Conservation (phyloP, 2,888 invertebrate genomes). For the Aradus depressus region DNA sequence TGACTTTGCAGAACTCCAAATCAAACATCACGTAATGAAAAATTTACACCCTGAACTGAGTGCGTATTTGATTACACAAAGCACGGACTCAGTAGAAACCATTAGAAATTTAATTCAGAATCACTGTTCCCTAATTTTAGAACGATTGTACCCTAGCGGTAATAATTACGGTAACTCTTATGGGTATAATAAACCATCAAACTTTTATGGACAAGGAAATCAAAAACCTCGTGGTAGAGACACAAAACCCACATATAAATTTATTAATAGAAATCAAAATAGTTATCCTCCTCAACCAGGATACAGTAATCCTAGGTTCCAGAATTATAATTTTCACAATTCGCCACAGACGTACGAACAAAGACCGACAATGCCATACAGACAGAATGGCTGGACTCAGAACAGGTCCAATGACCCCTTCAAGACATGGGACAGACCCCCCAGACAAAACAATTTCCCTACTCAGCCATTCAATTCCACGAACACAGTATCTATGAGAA, state of each 20-base stretch:
- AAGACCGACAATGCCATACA: too few relatives aligned
- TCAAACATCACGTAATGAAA: background rate
- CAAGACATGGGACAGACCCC: background rate
- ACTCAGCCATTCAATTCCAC: background rate
- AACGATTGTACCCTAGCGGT: background rate
- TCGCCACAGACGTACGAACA: too few relatives aligned
- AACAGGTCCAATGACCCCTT: too few relatives aligned
- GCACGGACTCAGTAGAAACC: background rate
- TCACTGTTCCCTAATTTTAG: background rate
- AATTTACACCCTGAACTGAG: background rate
- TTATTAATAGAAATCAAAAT: background rate
- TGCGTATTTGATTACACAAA: background rate
- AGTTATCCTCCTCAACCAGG: too few relatives aligned
- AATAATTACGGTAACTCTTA: background rate
- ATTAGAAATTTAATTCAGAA: background rate
- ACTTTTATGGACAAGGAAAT: background rate
- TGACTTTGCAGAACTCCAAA: background rate
- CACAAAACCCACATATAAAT: background rate
- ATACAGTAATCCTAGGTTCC: too few relatives aligned
- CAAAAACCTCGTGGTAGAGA: background rate
- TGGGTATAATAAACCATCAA: too few relatives aligned
- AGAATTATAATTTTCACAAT: too few relatives aligned
- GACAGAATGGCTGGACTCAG: too few relatives aligned
- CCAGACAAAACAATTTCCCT: background rate
- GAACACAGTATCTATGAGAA: slow-evolving; percentile 1